Evolutionary conservation across 2,113 vertebrate genomes (phyloP).

Genomic region (Zosterops borbonicus): DNA sequence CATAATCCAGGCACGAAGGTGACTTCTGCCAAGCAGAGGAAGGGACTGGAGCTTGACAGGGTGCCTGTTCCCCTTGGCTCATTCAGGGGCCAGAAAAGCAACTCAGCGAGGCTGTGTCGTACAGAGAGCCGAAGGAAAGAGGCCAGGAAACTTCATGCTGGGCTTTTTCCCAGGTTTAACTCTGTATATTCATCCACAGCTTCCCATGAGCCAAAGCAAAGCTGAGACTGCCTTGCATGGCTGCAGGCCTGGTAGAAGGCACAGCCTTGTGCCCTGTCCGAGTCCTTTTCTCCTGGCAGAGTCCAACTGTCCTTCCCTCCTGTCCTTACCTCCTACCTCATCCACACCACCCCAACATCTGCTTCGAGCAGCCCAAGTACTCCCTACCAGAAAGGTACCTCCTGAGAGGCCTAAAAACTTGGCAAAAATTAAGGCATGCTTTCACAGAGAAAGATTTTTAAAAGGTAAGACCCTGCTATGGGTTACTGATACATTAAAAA

Average conservation of each 20-base stretch:
- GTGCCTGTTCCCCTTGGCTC: not conserved
- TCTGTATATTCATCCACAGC: not conserved
- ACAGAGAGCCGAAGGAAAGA: not conserved
- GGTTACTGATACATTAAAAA: not conserved
- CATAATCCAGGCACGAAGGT: not conserved
- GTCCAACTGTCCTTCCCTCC: not conserved
- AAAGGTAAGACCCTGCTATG: not conserved
- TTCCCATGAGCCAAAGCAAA: not conserved
- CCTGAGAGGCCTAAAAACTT: not conserved
- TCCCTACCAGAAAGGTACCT: not conserved
- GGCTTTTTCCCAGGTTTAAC: slow-evolving; percentile 1
- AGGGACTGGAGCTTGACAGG: not conserved
- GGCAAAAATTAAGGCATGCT: not conserved
- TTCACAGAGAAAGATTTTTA: not conserved
- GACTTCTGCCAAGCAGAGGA: not conserved
- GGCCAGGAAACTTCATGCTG: not conserved
- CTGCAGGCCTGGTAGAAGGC: not conserved
- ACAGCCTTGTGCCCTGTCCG: rapidly evolving
- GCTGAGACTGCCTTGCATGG: not conserved
- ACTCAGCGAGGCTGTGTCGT: rapidly evolving
- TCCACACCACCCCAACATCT: not conserved
- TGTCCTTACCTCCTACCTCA: not conserved
- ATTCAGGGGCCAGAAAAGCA: not conserved
- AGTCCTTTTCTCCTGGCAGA: not conserved
- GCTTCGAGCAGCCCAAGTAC: not conserved